Conservation (phyloP, 2,888 invertebrate species). For the Spialia ferax region DNA sequence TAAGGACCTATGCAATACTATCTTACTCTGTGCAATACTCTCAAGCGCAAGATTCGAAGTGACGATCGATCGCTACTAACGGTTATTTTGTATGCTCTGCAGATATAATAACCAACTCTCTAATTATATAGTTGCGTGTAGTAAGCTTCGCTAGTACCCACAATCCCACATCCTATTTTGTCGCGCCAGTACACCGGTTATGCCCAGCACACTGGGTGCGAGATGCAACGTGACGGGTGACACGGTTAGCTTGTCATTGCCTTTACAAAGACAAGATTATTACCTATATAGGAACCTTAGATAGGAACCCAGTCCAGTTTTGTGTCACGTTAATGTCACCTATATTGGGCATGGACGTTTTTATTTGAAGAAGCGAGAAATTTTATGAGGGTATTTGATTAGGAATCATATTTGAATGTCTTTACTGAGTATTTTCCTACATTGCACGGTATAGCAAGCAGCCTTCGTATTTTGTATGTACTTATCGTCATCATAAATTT, state of each 20-base stretch:
- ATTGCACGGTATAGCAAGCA: too few relatives aligned
- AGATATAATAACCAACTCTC: neutral
- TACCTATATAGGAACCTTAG: neutral
- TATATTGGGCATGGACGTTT: neutral
- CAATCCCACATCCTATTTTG: neutral
- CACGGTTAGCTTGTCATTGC: neutral
- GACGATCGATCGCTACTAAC: conserved; percentile 1
- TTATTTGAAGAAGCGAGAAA: neutral
- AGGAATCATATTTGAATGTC: too few relatives aligned
- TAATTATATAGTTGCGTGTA: conserved; percentile 2
- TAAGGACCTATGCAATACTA: too few relatives aligned
- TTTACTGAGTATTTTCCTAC: too few relatives aligned
- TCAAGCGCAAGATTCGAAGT: neutral
- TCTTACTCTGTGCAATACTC: too few relatives aligned
- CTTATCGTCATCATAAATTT: too few relatives aligned
- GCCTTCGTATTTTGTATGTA: too few relatives aligned
- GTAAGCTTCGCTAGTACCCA: neutral
- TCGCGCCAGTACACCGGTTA: conserved; percentile 5
- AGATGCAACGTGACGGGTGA: neutral
- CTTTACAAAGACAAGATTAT: conserved; percentile 7
- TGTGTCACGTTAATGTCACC: neutral
- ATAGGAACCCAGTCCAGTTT: neutral
- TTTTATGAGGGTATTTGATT: too few relatives aligned
- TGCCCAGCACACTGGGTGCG: neutral
- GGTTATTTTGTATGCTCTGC: neutral